Conservation (phyloP, 2,888 invertebrate species). For the Coenonympha arcania region DNA sequence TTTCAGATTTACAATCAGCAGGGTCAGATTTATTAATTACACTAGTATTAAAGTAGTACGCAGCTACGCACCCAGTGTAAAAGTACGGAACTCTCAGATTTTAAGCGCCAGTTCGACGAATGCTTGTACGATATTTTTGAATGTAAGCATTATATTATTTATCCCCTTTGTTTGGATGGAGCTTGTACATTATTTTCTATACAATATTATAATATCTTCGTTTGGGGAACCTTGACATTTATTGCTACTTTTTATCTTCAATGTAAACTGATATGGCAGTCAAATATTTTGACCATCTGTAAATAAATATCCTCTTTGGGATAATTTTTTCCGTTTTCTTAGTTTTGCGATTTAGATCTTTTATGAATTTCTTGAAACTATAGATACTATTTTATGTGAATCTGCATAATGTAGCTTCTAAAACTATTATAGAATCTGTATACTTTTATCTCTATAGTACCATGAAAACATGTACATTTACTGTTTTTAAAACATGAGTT, state of each 20-base stretch:
- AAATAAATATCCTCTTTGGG: no score
- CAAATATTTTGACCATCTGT: background rate
- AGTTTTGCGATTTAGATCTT: background rate
- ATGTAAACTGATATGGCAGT: conserved; percentile 15
- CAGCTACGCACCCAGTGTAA: no score
- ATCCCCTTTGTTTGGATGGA: conserved; percentile 21
- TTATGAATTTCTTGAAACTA: background rate
- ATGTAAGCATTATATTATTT: conserved; percentile 18
- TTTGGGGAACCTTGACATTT: conserved; percentile 23
- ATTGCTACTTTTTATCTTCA: conserved; percentile 20
- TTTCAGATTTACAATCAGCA: no score
- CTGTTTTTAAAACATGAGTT: no score
- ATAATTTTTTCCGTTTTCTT: background rate
- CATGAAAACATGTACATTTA: no score
- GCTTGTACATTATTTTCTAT: conserved; percentile 19
- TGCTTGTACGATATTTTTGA: conserved; percentile 6
- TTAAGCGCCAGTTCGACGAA: background rate
- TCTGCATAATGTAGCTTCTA: background rate
- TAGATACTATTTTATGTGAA: no score
- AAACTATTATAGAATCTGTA: background rate
- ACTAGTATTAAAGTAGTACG: no score
- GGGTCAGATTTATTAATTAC: no score
- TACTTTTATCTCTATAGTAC: no score
- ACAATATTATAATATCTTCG: conserved; percentile 17
- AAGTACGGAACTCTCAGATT: conserved; percentile 1